These are phyloP conservation scores for Beris morrisii DNA, from an alignment of 2,888 invertebrate genomes.

Conservation along the genomic window DNA sequence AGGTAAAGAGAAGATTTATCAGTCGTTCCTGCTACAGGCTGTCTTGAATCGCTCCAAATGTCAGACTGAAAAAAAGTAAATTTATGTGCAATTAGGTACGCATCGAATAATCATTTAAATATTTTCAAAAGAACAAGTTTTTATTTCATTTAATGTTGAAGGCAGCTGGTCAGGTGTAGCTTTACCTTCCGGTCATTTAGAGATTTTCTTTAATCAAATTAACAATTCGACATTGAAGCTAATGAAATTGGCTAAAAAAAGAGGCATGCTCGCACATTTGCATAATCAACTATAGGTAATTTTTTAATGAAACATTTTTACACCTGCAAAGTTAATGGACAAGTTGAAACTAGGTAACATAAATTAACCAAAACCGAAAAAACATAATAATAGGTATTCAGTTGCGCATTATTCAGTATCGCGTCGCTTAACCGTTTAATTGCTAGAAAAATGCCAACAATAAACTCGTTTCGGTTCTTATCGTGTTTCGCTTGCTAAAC, in stretches of 20 bases:
- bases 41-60: too few relatives aligned
- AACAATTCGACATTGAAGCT: constrained; percentile 27
- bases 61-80: too few relatives aligned
- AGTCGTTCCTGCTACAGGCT: too few relatives aligned
- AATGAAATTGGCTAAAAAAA: neutral
- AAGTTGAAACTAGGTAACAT: too few relatives aligned
- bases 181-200: constrained; percentile 14
- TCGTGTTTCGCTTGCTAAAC: constrained; percentile 5
- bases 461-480: constrained; percentile 5
- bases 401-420: neutral
- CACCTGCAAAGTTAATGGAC: constrained; percentile 12
- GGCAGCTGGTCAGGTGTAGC: constrained; percentile 13
- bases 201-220: constrained; percentile 2
- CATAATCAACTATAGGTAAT: constrained; percentile 6
- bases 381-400: neutral
- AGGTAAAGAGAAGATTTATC: too few relatives aligned
- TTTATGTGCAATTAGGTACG: too few relatives aligned
- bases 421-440: constrained; percentile 10
- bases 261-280: constrained; percentile 3
- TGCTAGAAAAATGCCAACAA: constrained; percentile 20
- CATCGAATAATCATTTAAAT: too few relatives aligned
- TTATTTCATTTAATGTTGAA: too few relatives aligned
- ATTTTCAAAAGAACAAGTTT: too few relatives aligned
- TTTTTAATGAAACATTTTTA: constrained; percentile 9
- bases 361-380: too few relatives aligned